These are phyloP conservation scores for Hiodon alosoides DNA, from an alignment of 2,113 vertebrate species.

Conservation along the genomic window DNA sequence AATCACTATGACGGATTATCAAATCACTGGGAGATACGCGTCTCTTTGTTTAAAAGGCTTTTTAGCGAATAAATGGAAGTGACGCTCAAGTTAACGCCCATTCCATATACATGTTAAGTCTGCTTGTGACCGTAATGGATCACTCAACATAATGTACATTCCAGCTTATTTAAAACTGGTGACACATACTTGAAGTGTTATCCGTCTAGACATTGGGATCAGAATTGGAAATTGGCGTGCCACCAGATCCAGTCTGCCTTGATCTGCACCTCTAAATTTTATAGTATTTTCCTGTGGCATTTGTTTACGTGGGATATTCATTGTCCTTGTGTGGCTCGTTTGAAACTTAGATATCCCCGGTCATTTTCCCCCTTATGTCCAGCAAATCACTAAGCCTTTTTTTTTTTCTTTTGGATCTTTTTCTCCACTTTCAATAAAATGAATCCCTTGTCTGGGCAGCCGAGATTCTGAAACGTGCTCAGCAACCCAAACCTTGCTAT, in stretches of 20 bases:
- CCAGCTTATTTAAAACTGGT: background rate
- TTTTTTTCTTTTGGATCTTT: slow-evolving; percentile 38
- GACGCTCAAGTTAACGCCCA: no score
- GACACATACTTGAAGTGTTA: background rate
- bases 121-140: no score
- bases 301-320: slow-evolving; percentile 39
- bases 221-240: background rate
- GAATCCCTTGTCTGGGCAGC: slow-evolving; percentile 58
- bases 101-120: no score
- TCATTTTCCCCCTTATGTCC: slow-evolving; percentile 23
- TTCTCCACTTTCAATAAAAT: slow-evolving; percentile 61
- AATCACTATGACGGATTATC: no score
- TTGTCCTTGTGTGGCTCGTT: slow-evolving; percentile 55
- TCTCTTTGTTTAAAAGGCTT: no score
- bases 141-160: no score
- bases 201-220: no score
- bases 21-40: no score
- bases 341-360: slow-evolving; percentile 52
- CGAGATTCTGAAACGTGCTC: slow-evolving; percentile 71
- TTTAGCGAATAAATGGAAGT: no score
- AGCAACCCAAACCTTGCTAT: slow-evolving; percentile 72
- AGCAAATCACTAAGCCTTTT: slow-evolving; percentile 19
- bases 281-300: background rate
- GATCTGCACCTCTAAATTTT: background rate
- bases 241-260: background rate